phyloP scores from a whole-genome alignment of 2,113 vertebrate genomes.

The Quiscalus mexicanus region DNA sequence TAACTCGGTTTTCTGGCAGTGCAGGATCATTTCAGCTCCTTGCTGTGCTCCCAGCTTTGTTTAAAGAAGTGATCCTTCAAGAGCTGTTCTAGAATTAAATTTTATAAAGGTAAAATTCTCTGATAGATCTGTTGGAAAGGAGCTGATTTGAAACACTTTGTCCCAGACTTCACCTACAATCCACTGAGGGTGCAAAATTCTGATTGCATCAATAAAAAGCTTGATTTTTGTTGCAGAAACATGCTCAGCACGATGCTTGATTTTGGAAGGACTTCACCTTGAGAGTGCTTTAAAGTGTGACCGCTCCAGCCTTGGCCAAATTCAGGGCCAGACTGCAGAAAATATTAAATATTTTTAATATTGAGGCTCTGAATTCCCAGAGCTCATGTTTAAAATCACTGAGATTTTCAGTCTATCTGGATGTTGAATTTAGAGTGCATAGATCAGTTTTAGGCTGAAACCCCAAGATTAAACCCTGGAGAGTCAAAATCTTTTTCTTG shows the following conservation, averaged over 20 bases:
- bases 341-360: background rate
- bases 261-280: background rate
- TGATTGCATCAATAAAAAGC: slow-evolving; percentile 25
- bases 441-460: background rate
- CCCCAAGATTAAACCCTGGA: background rate
- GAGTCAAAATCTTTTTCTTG: background rate
- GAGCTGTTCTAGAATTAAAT: background rate
- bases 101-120: background rate
- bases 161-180: background rate
- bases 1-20: background rate
- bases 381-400: background rate
- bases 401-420: background rate
- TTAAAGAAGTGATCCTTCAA: background rate
- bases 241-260: background rate
- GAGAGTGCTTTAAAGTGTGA: background rate
- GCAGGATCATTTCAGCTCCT: background rate
- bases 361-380: background rate
- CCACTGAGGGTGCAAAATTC: background rate
- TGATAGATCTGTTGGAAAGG: background rate
- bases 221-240: background rate
- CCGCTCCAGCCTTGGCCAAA: background rate
- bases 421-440: rapidly evolving
- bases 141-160: background rate
- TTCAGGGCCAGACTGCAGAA: background rate
- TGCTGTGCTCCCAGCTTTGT: background rate